These are phyloP conservation scores for Poeciliopsis retropinna DNA, from an alignment of 2,113 vertebrate genomes.

Conservation along the genomic window DNA sequence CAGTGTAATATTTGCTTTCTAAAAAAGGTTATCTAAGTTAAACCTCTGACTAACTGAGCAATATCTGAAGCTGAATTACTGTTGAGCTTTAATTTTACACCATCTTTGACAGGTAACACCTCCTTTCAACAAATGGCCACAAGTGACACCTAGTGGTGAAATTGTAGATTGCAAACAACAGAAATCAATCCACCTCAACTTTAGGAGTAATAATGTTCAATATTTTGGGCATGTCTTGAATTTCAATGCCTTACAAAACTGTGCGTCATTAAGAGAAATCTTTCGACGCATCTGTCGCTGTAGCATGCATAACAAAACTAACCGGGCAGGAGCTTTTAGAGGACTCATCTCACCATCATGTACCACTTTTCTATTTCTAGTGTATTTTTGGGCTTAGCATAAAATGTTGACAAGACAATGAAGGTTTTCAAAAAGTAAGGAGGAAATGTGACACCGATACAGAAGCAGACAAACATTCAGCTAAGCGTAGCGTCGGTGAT, in stretches of 20 bases:
- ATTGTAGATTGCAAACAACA: neutral
- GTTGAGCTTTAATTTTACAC: neutral
- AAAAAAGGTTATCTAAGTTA: neutral
- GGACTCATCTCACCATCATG: too few relatives aligned
- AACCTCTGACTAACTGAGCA: neutral
- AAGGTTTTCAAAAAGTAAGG: neutral
- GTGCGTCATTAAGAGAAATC: neutral
- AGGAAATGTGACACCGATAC: neutral
- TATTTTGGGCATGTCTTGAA: neutral
- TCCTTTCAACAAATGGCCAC: neutral
- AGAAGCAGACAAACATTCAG: neutral
- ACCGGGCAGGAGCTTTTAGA: too few relatives aligned
- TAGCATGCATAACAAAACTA: neutral
- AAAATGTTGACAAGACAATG: too few relatives aligned
- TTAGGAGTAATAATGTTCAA: neutral
- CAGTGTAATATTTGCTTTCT: neutral
- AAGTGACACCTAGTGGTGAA: neutral
- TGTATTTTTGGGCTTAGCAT: too few relatives aligned
- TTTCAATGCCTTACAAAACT: neutral
- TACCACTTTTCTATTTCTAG: too few relatives aligned
- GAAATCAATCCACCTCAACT: neutral
- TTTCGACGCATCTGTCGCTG: neutral
- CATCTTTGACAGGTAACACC: neutral
- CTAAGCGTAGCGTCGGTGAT: neutral
- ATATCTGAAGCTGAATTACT: neutral